phyloP scores from a whole-genome alignment of 2,888 invertebrate species.

The Mellilla xanthometata region DNA sequence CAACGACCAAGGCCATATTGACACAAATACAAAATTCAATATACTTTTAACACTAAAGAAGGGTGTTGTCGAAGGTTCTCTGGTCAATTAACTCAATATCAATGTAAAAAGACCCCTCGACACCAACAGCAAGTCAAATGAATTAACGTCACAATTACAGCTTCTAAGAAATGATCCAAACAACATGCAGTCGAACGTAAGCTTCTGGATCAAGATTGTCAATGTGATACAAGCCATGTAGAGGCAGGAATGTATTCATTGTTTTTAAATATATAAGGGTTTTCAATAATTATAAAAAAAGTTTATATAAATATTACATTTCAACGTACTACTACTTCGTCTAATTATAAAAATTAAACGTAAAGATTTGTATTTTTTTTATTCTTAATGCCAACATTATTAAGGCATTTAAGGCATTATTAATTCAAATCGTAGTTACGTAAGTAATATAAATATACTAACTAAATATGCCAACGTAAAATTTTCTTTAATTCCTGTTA shows the following conservation, averaged over 20 bases:
- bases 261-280: too few relatives aligned
- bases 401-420: too few relatives aligned
- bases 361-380: too few relatives aligned
- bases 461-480: too few relatives aligned
- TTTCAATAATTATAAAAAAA: too few relatives aligned
- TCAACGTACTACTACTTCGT: too few relatives aligned
- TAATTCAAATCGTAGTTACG: too few relatives aligned
- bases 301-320: too few relatives aligned
- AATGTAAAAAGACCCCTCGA: constrained; percentile 61
- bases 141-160: constrained; percentile 61
- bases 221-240: constrained; percentile 16
- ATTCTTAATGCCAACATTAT: too few relatives aligned
- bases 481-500: constrained; percentile 12
- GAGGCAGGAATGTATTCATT: constrained; percentile 10
- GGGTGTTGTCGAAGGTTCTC: constrained; percentile 67
- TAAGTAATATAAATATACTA: too few relatives aligned
- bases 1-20: constrained; percentile 32
- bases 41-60: constrained; percentile 34
- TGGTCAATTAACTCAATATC: constrained; percentile 51
- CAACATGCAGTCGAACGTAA: constrained; percentile 51
- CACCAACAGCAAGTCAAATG: constrained; percentile 80
- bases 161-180: constrained; percentile 35
- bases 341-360: too few relatives aligned
- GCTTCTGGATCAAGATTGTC: constrained; percentile 51
- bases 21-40: constrained; percentile 34